Percentiles rank a stretch among this genome's conserved stretches.
Evolutionary conservation across 2,888 invertebrate genomes (phyloP).

Genomic region (Minunthozetes semirufus): DNA sequence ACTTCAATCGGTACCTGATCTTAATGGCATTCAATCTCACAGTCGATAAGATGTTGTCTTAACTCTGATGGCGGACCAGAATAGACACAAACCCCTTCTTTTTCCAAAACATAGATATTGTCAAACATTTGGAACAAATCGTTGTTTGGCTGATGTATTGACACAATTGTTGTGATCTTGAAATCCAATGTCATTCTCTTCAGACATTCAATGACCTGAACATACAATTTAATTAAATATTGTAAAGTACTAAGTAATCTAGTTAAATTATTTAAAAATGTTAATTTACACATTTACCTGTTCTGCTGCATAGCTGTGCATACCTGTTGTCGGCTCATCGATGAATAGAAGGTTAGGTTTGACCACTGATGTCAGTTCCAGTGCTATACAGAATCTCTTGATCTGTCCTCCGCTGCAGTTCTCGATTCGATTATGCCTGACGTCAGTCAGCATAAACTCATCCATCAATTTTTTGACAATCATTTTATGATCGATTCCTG

Average conservation of each 20-base stretch:
- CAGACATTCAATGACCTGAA: background rate
- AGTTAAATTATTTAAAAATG: background rate
- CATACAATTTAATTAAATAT: background rate
- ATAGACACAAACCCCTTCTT: no score
- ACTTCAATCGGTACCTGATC: no score
- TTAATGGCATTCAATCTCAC: no score
- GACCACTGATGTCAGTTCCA: background rate
- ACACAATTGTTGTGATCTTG: background rate
- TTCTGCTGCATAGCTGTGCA: background rate
- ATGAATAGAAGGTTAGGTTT: background rate
- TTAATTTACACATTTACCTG: background rate
- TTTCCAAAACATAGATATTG: no score
- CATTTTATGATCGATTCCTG: background rate
- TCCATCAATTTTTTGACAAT: background rate
- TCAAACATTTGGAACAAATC: background rate
- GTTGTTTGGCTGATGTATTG: background rate
- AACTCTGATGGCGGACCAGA: no score
- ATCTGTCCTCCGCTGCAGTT: background rate
- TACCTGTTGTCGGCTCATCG: background rate
- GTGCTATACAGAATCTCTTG: background rate
- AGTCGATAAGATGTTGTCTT: no score
- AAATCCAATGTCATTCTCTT: background rate
- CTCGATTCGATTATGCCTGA: background rate
- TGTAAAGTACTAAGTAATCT: background rate
- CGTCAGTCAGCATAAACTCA: background rate